These are phyloP conservation scores for Dione vanillae DNA, from an alignment of 2,888 invertebrate genomes.

Conservation along the genomic window DNA sequence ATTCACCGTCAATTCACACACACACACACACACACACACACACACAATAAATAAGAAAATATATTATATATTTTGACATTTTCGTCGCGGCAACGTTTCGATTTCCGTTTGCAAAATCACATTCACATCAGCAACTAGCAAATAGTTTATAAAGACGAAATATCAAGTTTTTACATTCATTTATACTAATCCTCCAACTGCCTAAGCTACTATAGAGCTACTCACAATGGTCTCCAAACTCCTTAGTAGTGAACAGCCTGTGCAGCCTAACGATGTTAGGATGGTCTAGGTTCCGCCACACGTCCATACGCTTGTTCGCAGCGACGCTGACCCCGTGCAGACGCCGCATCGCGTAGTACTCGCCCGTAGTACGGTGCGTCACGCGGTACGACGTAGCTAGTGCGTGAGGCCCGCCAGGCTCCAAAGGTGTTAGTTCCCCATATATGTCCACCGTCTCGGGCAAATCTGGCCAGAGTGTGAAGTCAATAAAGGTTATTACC, in stretches of 20 bases:
- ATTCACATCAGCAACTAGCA: neutral
- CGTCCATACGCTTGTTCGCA: conserved; percentile 93
- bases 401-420: conserved; percentile 87
- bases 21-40: too few species aligned
- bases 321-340: conserved; percentile 88
- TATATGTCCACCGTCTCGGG: conserved; percentile 96
- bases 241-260: conserved; percentile 97
- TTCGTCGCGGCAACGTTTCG: neutral
- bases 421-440: conserved; percentile 93
- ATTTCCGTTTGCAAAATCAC: neutral
- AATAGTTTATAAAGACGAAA: neutral
- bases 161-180: too few species aligned
- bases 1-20: too few species aligned
- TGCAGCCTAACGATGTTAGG: conserved; percentile 96
- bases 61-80: neutral
- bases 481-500: too few species aligned
- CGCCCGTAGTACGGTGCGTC: conserved; percentile 93
- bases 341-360: conserved; percentile 90
- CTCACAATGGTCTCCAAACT: conserved; percentile 98
- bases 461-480: conserved; percentile 82
- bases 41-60: neutral
- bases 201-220: too few species aligned
- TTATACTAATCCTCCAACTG: too few species aligned
- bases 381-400: conserved; percentile 96
- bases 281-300: conserved; percentile 98